Percentiles rank a stretch among this genome's conserved stretches.
Conservation (phyloP, 2,888 invertebrate species). For the Carabus problematicus region DNA sequence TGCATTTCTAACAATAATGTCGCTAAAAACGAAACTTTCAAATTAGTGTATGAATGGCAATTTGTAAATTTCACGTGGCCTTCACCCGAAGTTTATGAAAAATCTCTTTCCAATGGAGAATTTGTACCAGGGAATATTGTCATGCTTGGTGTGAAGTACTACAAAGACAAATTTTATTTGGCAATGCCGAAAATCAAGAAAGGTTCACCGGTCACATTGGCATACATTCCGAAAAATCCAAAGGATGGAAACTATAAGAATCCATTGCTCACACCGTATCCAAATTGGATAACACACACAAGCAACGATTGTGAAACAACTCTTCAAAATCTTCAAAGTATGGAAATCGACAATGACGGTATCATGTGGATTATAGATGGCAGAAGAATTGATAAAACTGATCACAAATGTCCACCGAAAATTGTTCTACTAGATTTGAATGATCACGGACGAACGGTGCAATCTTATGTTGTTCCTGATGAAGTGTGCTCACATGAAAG, state of each 20-base stretch:
- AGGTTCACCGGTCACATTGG: conserved; percentile 75
- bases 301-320: conserved; percentile 67
- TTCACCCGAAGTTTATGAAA: conserved; percentile 63
- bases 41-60: conserved; percentile 75
- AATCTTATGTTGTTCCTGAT: conserved; percentile 67
- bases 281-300: conserved; percentile 72
- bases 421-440: conserved; percentile 72
- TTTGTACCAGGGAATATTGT: conserved; percentile 73
- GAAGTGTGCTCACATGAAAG: conserved; percentile 64
- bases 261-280: conserved; percentile 70
- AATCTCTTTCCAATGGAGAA: conserved; percentile 64
- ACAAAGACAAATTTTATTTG: conserved; percentile 71
- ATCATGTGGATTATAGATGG: conserved; percentile 76
- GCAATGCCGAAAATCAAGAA: conserved; percentile 71
- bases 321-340: conserved; percentile 75
- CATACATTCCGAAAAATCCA: conserved; percentile 58
- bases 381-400: conserved; percentile 68
- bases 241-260: conserved; percentile 55
- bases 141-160: conserved; percentile 72
- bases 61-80: conserved; percentile 73
- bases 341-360: conserved; percentile 75
- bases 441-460: conserved; percentile 63
- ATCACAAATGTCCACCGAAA: conserved; percentile 69
- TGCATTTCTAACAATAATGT: too few relatives aligned
- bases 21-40: conserved; percentile 59